Base-by-base conservation (phyloP, 1,140 invertebrate species). In the Argopecten irradians region DNA sequence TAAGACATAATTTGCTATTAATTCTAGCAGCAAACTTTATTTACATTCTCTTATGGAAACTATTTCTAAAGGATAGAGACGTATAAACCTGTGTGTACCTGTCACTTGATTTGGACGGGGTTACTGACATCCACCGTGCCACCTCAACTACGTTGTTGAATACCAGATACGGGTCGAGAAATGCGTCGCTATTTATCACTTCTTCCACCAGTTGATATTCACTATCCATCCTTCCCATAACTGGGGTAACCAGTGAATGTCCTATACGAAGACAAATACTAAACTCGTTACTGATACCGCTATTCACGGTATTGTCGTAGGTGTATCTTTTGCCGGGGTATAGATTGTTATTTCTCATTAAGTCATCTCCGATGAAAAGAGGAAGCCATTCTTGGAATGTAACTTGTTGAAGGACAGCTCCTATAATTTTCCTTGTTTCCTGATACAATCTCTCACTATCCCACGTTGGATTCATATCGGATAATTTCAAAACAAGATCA, bases 371-470 rank as follows among this genome's bases (percentile, higher is more conserved):
- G 16, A 99, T 94, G 87, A 99, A 97, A 43, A 97, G 96, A 0
- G 98, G 98, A n/a, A 99, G 95, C 93, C 97, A 98, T 95, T 98
- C 98, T 91, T 97, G 96, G 92, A 98, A 99, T 0, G 98, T 99
- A 43, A 99, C 98, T 91, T 98, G 97, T 95, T 99, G 99, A 96
- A 99, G 98, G 94, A 98, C 96, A 13, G 98, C 99, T 2, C 98
- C 98, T 2, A 99, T 97, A 89, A 99, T 98, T 92, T 99, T 99
- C 86, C 99, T 96, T 7, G 96, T 92, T 90, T 96, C 96, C 93
- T 99, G 97, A 94, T 98, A 99, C 2, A 99, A 93, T 83, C 96
- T 97, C 89, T 99, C 98, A 0, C 98, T 98, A 91, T 98, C 97
- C 99, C 99, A 99, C 90, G 98, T 97, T 0, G 98, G 97, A 96